Evolutionary conservation across 2,113 vertebrate species (phyloP).

Genomic region (Gallinago jamesoni): DNA sequence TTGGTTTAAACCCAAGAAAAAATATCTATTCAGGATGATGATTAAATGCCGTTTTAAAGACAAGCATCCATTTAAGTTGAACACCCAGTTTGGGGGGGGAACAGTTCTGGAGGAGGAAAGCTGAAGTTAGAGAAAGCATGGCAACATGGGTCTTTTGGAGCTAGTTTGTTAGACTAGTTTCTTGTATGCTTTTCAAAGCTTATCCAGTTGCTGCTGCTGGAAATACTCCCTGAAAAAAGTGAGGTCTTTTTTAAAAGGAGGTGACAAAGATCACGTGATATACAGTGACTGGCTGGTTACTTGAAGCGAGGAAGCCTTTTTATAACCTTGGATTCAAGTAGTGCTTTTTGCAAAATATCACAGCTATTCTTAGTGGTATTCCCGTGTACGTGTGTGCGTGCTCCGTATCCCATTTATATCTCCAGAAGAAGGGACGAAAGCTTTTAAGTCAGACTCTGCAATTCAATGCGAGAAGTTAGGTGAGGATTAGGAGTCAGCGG

Average conservation of each 20-base stretch:
- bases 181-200: slow-evolving; percentile 3
- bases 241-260: slow-evolving; percentile 14
- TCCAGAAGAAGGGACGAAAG: not conserved
- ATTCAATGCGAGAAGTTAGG: not conserved
- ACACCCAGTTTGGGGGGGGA: not conserved
- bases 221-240: not conserved
- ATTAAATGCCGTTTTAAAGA: not conserved
- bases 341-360: slow-evolving; percentile 48
- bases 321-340: slow-evolving; percentile 48
- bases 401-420: slow-evolving; percentile 17
- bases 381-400: not conserved
- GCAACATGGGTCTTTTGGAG: not conserved
- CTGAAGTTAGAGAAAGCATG: not conserved
- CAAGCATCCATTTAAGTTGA: not conserved
- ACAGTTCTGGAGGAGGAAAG: not conserved
- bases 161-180: not conserved
- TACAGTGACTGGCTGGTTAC: not conserved
- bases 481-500: not conserved
- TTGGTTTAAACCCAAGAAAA: not conserved
- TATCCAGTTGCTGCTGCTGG: not conserved
- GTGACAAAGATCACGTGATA: not conserved
- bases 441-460: slow-evolving; percentile 1
- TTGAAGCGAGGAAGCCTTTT: slow-evolving; percentile 18
- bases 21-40: not conserved
- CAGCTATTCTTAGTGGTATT: slow-evolving; percentile 53